Percentiles rank a stretch among this genome's conserved stretches.
Evolutionary conservation across 2,113 vertebrate species (phyloP).

Genomic region (Hydrochoerus hydrochaeris): DNA sequence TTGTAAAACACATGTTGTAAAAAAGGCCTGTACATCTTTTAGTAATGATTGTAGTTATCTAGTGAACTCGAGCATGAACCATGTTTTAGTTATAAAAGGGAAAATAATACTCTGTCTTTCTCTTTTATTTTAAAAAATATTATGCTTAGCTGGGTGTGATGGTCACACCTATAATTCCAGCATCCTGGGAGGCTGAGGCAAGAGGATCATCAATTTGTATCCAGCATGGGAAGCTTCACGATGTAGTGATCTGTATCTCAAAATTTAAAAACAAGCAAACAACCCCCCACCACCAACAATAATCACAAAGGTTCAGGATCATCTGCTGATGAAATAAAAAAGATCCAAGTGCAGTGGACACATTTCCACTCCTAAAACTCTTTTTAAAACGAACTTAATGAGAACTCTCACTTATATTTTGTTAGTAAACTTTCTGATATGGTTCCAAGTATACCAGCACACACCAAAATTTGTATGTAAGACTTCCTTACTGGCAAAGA

Average conservation of each 20-base stretch:
- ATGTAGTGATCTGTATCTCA: background rate
- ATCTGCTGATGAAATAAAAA: background rate
- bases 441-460: background rate
- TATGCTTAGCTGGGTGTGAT: background rate
- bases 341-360: background rate
- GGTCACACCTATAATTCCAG: background rate
- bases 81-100: background rate
- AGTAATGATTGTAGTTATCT: background rate
- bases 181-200: background rate
- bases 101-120: background rate
- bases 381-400: background rate
- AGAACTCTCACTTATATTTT: constrained; percentile 19
- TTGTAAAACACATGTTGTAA: background rate
- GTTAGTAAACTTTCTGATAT: background rate
- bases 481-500: constrained; percentile 2
- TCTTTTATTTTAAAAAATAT: background rate
- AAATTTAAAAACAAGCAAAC: background rate
- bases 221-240: background rate
- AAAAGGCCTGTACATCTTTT: background rate
- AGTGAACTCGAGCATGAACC: background rate
- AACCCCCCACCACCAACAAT: background rate
- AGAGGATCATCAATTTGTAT: background rate
- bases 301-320: background rate
- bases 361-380: background rate
- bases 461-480: background rate